Conservation (phyloP, 2,797 vertebrate species). For the Sebastes vulpes region DNA sequence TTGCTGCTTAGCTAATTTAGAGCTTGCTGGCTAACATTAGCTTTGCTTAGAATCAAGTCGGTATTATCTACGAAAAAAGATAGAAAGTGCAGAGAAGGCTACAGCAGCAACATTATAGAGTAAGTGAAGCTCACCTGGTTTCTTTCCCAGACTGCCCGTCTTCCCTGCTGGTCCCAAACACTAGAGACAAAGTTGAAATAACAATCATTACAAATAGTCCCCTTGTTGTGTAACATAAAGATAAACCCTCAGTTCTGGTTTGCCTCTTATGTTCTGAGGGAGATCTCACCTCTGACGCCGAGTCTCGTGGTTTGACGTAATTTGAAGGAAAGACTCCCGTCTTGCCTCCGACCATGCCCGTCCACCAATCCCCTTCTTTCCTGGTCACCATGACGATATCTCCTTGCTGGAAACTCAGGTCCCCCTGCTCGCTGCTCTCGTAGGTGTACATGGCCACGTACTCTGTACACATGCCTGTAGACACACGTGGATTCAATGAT, state of each 20-base stretch:
- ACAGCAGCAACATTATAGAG: background rate
- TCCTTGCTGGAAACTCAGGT: conserved; percentile 98
- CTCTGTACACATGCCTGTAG: conserved; percentile 77
- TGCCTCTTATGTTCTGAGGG: background rate
- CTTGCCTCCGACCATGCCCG: conserved; percentile 92
- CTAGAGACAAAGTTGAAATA: conserved; percentile 71
- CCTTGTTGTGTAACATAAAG: background rate
- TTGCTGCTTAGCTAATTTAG: too few species aligned
- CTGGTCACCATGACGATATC: conserved; percentile 96
- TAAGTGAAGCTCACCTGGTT: conserved; percentile 90
- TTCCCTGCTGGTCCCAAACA: conserved; percentile 93
- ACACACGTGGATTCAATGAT: background rate
- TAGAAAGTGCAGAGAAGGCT: background rate
- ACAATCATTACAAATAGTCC: background rate
- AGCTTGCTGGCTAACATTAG: too few species aligned
- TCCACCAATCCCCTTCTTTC: conserved; percentile 99
- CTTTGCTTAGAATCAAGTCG: too few species aligned
- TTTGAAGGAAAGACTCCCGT: conserved; percentile 98
- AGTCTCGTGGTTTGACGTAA: conserved; percentile 96
- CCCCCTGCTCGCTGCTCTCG: conserved; percentile 98
- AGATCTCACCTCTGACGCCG: conserved; percentile 78
- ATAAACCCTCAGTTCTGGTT: background rate
- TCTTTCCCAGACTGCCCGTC: conserved; percentile 96
- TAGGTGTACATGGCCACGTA: conserved; percentile 99
- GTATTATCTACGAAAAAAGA: too few species aligned